These are phyloP conservation scores for Dromococcyx pavoninus DNA, from an alignment of 2,797 vertebrate species.

Conservation along the genomic window DNA sequence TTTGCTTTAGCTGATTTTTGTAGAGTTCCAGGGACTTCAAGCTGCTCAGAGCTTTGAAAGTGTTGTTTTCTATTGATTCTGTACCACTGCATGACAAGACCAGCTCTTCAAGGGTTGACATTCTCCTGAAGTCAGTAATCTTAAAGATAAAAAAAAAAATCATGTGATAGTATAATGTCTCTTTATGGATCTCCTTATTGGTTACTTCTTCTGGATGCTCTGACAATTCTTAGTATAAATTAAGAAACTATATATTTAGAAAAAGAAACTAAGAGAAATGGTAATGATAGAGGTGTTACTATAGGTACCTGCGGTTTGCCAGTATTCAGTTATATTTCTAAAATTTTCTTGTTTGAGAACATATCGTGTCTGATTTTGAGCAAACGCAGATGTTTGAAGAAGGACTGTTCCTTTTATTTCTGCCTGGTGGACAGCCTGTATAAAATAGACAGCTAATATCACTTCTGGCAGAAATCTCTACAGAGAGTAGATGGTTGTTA, in stretches of 20 bases:
- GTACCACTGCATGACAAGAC: constrained; percentile 79
- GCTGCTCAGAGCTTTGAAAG: constrained; percentile 73
- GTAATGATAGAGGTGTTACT: background rate
- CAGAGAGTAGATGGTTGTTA: background rate
- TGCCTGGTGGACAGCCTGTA: background rate
- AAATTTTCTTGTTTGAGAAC: background rate
- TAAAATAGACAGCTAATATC: background rate
- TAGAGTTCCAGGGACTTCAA: constrained; percentile 79
- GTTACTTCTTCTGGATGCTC: background rate
- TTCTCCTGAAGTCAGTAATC: constrained; percentile 71
- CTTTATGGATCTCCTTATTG: background rate
- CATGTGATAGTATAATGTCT: background rate
- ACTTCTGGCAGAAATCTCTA: background rate
- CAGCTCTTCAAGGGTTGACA: constrained; percentile 79
- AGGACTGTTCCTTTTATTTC: background rate
- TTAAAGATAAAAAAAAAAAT: constrained; percentile 53
- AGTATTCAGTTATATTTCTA: background rate
- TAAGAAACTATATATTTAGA: background rate
- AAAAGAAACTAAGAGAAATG: background rate
- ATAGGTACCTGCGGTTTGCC: background rate
- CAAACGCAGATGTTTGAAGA: background rate
- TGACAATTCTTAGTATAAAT: background rate
- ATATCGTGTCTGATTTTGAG: background rate
- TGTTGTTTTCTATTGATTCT: constrained; percentile 78
- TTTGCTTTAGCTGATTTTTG: constrained; percentile 79